These are phyloP conservation scores for Platichthys stellatus DNA, from an alignment of 2,113 vertebrate species.

Conservation along the genomic window DNA sequence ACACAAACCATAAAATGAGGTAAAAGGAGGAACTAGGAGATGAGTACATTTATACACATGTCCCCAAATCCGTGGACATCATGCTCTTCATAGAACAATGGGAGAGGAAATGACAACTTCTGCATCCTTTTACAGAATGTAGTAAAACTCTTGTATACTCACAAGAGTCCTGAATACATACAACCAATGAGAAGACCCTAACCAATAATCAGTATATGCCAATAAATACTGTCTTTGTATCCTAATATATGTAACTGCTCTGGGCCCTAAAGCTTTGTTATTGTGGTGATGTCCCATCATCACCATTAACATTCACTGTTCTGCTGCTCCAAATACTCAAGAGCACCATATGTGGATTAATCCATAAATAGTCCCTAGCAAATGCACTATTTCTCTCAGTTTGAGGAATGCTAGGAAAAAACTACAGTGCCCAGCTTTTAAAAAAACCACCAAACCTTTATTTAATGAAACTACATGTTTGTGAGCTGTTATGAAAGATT, in stretches of 20 bases:
- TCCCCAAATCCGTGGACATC: conserved; percentile 17
- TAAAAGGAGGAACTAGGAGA: conserved; percentile 6
- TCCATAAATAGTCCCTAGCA: too few relatives aligned
- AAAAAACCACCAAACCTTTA: too few relatives aligned
- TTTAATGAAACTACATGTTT: too few relatives aligned
- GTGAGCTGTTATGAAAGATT: too few relatives aligned
- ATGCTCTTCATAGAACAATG: conserved; percentile 41
- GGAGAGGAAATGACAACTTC: neutral
- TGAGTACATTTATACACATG: neutral
- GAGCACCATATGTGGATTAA: too few relatives aligned
- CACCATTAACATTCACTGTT: too few relatives aligned
- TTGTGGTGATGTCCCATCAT: too few relatives aligned
- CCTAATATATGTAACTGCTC: neutral
- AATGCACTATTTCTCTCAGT: too few relatives aligned
- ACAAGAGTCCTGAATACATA: neutral
- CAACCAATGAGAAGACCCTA: neutral
- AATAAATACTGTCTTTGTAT: neutral
- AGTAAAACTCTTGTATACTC: neutral
- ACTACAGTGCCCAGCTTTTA: too few relatives aligned
- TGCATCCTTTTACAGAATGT: conserved; percentile 6
- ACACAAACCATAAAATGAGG: conserved; percentile 8
- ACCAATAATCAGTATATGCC: neutral
- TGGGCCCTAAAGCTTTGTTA: neutral
- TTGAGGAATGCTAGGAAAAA: too few relatives aligned
- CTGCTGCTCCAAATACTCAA: too few relatives aligned